Evolutionary conservation across 2,888 invertebrate genomes (phyloP).

Genomic region (Drosophila gaucha): DNA sequence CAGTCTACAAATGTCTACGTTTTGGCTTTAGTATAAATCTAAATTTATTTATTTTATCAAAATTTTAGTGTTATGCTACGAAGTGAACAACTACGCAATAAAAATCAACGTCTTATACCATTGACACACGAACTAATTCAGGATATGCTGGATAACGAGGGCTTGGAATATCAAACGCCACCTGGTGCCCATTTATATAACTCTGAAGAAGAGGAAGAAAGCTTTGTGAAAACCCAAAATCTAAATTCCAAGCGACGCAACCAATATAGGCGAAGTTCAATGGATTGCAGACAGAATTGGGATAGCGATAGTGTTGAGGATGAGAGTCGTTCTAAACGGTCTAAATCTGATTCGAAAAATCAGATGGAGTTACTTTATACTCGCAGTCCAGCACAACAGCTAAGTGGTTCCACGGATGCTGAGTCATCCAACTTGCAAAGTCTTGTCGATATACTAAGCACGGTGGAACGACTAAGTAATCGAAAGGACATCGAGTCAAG

Average conservation of each 20-base stretch:
- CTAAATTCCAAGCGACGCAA: background rate
- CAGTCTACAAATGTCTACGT: background rate
- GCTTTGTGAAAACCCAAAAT: background rate
- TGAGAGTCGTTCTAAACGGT: too few species aligned
- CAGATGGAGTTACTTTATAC: background rate
- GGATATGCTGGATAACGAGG: conserved; percentile 29
- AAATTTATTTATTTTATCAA: conserved; percentile 1
- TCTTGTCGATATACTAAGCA: background rate
- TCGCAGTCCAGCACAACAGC: background rate
- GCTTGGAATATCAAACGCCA: conserved; percentile 29
- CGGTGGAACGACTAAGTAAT: background rate
- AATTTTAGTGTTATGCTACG: conserved; percentile 33
- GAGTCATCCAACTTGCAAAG: background rate
- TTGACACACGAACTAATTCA: conserved; percentile 31
- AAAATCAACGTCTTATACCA: conserved; percentile 20
- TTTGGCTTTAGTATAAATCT: background rate
- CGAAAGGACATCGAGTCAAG: background rate
- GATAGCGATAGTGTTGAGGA: background rate
- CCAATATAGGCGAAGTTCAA: background rate
- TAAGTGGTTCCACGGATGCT: background rate
- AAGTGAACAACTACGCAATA: background rate
- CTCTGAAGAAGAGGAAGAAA: background rate
- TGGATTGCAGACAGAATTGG: too few species aligned
- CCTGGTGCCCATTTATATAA: conserved; percentile 7
- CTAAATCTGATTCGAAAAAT: background rate